Evolutionary conservation across 2,797 vertebrate genomes (phyloP).

Genomic region (Sebastes steindachneri): DNA sequence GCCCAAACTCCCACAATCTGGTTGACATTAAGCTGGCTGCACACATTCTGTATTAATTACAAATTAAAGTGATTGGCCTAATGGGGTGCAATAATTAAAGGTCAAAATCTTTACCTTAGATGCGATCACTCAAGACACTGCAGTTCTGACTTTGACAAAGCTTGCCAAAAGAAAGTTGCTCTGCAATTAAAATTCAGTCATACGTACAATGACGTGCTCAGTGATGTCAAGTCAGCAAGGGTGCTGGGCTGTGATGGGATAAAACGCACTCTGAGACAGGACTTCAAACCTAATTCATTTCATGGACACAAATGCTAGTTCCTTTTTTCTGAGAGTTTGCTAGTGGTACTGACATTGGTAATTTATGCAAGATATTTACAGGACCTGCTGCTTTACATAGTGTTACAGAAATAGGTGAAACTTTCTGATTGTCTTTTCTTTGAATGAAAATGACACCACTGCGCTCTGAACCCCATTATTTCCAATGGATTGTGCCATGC

Average conservation of each 20-base stretch:
- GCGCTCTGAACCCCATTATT: too few relatives aligned
- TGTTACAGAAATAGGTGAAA: background rate
- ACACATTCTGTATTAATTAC: slow-evolving; percentile 20
- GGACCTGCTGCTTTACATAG: too few relatives aligned
- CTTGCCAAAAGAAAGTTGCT: background rate
- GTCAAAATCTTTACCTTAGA: slow-evolving; percentile 32
- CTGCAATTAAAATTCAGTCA: background rate
- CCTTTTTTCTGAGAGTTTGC: background rate
- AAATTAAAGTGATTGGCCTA: slow-evolving; percentile 34
- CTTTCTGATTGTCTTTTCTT: background rate
- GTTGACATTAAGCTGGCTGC: slow-evolving; percentile 7
- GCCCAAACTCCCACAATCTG: background rate
- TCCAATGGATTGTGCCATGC: too few relatives aligned
- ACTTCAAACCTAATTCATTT: background rate
- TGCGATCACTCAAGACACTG: background rate
- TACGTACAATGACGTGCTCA: background rate
- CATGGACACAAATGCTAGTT: background rate
- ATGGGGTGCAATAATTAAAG: slow-evolving; percentile 52
- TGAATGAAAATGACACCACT: background rate
- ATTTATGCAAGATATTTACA: too few relatives aligned
- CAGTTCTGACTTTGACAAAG: slow-evolving; percentile 4
- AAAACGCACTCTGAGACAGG: background rate
- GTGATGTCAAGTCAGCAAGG: background rate
- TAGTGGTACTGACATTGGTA: background rate
- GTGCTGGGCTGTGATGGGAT: background rate